Conservation (phyloP, 2,888 invertebrate genomes). For the Polyploca ridens region DNA sequence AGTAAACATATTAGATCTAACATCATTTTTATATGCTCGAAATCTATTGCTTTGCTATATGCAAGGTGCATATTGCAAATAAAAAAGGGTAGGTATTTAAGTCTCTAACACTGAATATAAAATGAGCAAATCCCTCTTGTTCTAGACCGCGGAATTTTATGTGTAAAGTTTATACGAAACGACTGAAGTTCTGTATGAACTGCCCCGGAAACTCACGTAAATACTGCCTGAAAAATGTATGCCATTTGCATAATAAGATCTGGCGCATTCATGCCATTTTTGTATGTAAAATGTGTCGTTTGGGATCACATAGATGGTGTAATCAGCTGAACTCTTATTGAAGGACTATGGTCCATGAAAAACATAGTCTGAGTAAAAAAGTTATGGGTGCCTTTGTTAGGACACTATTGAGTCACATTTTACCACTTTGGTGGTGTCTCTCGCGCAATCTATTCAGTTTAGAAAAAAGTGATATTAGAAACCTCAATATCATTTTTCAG, state of each 20-base stretch:
- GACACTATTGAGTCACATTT: too few species aligned
- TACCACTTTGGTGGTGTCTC: too few species aligned
- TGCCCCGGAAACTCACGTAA: slow-evolving; percentile 28
- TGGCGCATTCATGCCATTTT: neutral
- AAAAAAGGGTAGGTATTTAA: neutral
- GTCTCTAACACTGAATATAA: slow-evolving; percentile 3
- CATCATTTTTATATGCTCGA: too few species aligned
- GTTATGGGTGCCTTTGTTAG: too few species aligned
- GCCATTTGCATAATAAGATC: slow-evolving; percentile 37
- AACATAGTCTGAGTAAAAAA: too few species aligned
- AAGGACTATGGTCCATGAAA: too few species aligned
- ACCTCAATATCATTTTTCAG: too few species aligned
- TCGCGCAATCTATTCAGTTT: too few species aligned
- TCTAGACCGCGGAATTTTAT: slow-evolving; percentile 47
- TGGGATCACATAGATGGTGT: neutral
- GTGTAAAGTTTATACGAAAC: slow-evolving; percentile 48
- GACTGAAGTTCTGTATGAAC: slow-evolving; percentile 38
- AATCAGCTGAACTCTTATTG: neutral
- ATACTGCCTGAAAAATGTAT: slow-evolving; percentile 35
- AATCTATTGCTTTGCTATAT: too few species aligned
- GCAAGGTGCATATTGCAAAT: neutral
- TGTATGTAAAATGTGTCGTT: neutral
- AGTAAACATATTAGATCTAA: too few species aligned
- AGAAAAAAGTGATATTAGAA: too few species aligned
- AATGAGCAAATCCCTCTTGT: slow-evolving; percentile 37